These are phyloP conservation scores for Calyptomena viridis DNA, from an alignment of 2,113 vertebrate species.

Conservation along the genomic window DNA sequence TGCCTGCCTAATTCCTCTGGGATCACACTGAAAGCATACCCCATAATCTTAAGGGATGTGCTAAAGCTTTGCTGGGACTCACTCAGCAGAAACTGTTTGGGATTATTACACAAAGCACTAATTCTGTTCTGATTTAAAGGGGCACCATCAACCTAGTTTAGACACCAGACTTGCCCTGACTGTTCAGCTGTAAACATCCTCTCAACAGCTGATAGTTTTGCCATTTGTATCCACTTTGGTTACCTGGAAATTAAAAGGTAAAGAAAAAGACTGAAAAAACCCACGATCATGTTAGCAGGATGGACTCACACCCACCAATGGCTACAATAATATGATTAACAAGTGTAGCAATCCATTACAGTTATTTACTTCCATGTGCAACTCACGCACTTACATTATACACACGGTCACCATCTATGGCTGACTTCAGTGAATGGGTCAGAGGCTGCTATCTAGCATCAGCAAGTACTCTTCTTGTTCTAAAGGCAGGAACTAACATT, in stretches of 20 bases:
- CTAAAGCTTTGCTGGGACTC: conserved; percentile 65
- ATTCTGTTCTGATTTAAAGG: conserved; percentile 58
- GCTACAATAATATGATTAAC: background rate
- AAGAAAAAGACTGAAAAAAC: background rate
- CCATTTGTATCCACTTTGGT: background rate
- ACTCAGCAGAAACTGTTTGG: conserved; percentile 67
- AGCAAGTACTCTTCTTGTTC: background rate
- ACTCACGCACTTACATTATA: background rate
- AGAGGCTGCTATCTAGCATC: background rate
- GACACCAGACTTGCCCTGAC: background rate
- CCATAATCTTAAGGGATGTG: conserved; percentile 63
- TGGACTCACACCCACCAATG: background rate
- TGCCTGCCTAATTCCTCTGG: conserved; percentile 55
- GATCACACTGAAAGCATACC: conserved; percentile 57
- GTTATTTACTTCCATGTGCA: background rate
- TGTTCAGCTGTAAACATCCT: background rate
- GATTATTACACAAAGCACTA: conserved; percentile 58
- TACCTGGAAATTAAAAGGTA: background rate
- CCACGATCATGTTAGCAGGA: background rate
- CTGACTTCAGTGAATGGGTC: background rate
- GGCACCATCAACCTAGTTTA: background rate
- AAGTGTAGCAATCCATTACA: background rate
- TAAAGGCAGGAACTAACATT: background rate
- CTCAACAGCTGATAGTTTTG: background rate
- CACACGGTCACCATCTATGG: background rate